A percentile compares a stretch with the other conserved stretches of the same genome.
Evolutionary conservation across 92 coral and sea anemone genomes (phyloP).

Genomic region (Palythoa grandiflora): DNA sequence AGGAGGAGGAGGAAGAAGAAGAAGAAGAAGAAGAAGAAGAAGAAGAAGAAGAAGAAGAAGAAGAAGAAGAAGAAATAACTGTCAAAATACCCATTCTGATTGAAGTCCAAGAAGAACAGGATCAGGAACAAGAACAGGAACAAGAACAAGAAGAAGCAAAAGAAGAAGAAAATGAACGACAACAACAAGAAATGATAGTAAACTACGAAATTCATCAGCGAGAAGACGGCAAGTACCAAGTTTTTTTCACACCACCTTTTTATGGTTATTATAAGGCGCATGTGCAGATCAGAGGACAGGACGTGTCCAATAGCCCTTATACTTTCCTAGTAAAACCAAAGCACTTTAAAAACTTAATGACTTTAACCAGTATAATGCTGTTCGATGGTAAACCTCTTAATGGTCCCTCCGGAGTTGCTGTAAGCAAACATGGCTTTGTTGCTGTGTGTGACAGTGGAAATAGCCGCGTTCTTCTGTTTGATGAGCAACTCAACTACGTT

Average conservation of each 20-base stretch:
- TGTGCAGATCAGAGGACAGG: neutral
- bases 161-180: neutral
- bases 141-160: too few species aligned
- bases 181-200: neutral
- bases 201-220: neutral
- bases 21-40: too few species aligned
- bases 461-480: neutral
- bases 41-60: too few species aligned
- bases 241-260: neutral
- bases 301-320: neutral
- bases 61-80: neutral
- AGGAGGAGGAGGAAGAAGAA: too few species aligned
- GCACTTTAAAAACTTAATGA: neutral
- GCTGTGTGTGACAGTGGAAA: neutral
- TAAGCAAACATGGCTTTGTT: neutral
- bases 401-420: neutral
- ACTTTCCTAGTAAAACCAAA: neutral
- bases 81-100: neutral
- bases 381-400: neutral
- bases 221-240: neutral
- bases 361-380: neutral
- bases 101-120: too few species aligned
- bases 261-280: neutral
- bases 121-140: too few species aligned
- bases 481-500: neutral